phyloP scores from a whole-genome alignment of 2,113 vertebrate species.

The Rhabdomys dilectus region DNA sequence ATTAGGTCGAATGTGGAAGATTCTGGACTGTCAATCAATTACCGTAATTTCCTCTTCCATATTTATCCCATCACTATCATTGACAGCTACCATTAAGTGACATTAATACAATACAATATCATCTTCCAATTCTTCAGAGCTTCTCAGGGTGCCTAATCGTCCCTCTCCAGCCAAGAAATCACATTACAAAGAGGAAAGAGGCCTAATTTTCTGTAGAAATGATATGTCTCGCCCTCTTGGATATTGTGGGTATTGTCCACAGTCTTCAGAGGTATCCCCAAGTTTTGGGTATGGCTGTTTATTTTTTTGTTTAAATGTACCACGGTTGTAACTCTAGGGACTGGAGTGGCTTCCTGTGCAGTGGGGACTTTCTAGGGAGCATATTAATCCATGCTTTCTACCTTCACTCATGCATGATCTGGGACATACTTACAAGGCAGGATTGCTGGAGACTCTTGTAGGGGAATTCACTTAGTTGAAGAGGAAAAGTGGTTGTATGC shows the following conservation, averaged over 20 bases:
- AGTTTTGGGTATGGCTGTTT: constrained; percentile 21
- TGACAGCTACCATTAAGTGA: constrained; percentile 90
- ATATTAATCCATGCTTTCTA: neutral
- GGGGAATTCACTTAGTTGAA: neutral
- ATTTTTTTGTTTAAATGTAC: constrained; percentile 12
- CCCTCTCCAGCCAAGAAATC: constrained; percentile 77
- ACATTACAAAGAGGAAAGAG: constrained; percentile 68
- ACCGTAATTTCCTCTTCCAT: constrained; percentile 91
- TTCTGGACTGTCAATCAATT: constrained; percentile 91
- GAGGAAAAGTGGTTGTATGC: neutral
- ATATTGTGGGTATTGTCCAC: neutral
- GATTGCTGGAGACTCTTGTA: neutral
- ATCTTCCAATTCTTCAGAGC: constrained; percentile 85
- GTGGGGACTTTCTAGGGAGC: neutral
- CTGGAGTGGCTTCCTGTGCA: neutral
- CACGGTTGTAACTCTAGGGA: neutral
- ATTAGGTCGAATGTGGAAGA: constrained; percentile 88
- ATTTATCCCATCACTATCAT: constrained; percentile 89
- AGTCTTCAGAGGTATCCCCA: constrained; percentile 27
- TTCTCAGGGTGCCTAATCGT: constrained; percentile 76
- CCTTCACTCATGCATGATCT: neutral
- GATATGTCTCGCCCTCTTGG: neutral
- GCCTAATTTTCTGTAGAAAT: constrained; percentile 48
- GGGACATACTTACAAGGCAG: neutral
- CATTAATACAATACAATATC: constrained; percentile 89